Percentiles rank a stretch among this genome's conserved stretches.
phyloP scores from a whole-genome alignment of 2,888 invertebrate genomes.

The Chrysotoxum bicinctum region DNA sequence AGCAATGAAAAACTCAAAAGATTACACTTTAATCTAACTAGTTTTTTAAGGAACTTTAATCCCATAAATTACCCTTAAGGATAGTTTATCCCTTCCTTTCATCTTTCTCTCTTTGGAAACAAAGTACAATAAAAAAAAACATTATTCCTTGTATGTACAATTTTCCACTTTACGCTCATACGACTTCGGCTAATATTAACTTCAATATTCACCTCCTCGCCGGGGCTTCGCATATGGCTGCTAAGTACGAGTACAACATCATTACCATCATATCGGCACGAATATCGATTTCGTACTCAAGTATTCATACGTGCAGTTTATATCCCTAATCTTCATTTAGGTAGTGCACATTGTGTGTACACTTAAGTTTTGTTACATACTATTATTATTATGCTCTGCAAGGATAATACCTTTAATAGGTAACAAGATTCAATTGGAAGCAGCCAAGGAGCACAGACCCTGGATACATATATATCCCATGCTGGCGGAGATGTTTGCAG shows the following conservation, averaged over 20 bases:
- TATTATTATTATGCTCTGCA: constrained; percentile 11
- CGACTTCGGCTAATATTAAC: constrained; percentile 65
- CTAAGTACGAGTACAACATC: constrained; percentile 29
- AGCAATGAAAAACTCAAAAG: constrained; percentile 59
- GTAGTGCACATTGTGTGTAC: constrained; percentile 47
- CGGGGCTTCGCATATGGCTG: too few species aligned
- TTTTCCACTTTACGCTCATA: constrained; percentile 66
- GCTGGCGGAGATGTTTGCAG: constrained; percentile 2
- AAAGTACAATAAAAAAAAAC: not conserved
- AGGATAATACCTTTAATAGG: constrained; percentile 57
- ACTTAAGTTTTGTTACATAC: constrained; percentile 56
- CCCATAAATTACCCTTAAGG: constrained; percentile 55
- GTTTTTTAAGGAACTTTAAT: constrained; percentile 50
- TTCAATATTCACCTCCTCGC: constrained; percentile 14
- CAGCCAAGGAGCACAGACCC: constrained; percentile 5
- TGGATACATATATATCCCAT: not conserved
- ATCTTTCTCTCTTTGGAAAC: too few species aligned
- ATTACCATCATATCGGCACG: constrained; percentile 33
- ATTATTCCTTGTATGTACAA: constrained; percentile 39
- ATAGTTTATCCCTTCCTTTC: not conserved
- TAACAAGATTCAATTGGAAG: constrained; percentile 63
- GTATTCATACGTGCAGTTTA: constrained; percentile 71
- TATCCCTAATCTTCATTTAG: constrained; percentile 68
- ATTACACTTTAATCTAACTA: constrained; percentile 63
- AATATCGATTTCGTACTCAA: constrained; percentile 64